A percentile compares a stretch with the other conserved stretches of the same genome.
phyloP scores from a whole-genome alignment of 2,797 vertebrate genomes.

The Hapalemur alaotrensis region DNA sequence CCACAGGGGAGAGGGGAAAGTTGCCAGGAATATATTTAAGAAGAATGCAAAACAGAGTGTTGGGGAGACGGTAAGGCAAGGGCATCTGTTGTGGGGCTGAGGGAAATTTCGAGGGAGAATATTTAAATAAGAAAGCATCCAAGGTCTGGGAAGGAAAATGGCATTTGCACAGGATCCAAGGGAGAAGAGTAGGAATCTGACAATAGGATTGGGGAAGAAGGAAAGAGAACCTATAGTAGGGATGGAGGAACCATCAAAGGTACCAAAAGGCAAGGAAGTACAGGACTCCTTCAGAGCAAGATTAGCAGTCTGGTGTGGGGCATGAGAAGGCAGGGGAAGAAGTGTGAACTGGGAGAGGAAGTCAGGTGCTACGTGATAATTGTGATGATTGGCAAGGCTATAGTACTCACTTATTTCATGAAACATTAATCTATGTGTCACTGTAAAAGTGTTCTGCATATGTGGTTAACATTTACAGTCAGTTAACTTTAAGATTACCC shows the following conservation, averaged over 20 bases:
- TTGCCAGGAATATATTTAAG: constrained; percentile 1
- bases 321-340: neutral
- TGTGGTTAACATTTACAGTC: neutral
- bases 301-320: too few relatives aligned
- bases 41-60: neutral
- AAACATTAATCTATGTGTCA: neutral
- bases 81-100: neutral
- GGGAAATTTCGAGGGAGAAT: neutral
- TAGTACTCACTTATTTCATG: neutral
- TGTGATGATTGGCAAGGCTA: neutral
- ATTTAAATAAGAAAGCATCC: neutral
- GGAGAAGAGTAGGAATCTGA: neutral
- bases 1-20: neutral
- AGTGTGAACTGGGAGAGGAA: neutral
- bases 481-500: neutral
- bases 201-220: neutral
- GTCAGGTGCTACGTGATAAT: neutral
- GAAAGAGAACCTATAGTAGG: neutral
- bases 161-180: neutral
- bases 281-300: neutral
- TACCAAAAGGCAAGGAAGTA: neutral
- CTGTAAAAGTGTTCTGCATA: neutral
- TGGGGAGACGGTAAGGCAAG: neutral
- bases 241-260: neutral
- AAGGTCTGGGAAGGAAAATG: constrained; percentile 1